Base-by-base conservation (phyloP, 2,113 vertebrate species). In the Calyptommatus sinebrachiatus region DNA sequence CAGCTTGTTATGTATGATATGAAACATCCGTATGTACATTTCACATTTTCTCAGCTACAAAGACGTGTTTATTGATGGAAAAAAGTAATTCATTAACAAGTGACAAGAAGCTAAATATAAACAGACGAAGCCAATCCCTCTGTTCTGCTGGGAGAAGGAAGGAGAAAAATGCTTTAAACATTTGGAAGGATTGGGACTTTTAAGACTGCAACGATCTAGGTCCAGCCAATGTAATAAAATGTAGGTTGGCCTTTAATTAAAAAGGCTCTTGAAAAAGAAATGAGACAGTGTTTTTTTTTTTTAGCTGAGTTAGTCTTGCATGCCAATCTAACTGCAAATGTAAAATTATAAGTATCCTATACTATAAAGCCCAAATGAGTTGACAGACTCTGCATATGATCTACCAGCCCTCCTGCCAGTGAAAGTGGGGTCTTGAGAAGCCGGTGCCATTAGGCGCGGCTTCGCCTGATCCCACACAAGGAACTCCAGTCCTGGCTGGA, bases 151-250 rank as follows among this genome's bases (percentile, higher is more conserved):
- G 86, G 86, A 86, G 90, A 90, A 71, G 84, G 87, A 90, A 41
- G 35, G 83, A 84, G 80, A 86, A 78, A 60, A 85, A 87, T 89
- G 71, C 88, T 92, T 92, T 88, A 90, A 90, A 90, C 85, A 82
- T 85, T 90, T 90, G 86, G 89, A 91, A 91, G 86, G 77, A 66
- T 61, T 85, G 91, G 69, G 78, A 88, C 76, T 90, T 91, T 92
- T 87, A 89, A 84, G 91, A 69, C 78, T 89, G 89, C 78, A 86
- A 86, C 87, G 87, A 88, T 76, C 86, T 79, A 90, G 4, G 63
- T 66, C 57, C 46, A 70, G 91, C 78, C 88, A 82, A 92, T 91
- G 89, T 92, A 90, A 94, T 91, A 94, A 94, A 93, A 82, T 90
- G 18, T 53, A 86, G 70, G 82, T 82, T 87, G 87, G 77, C 81